Evolutionary conservation across 2,113 vertebrate species (phyloP).

Genomic region (Psittacus erithacus): DNA sequence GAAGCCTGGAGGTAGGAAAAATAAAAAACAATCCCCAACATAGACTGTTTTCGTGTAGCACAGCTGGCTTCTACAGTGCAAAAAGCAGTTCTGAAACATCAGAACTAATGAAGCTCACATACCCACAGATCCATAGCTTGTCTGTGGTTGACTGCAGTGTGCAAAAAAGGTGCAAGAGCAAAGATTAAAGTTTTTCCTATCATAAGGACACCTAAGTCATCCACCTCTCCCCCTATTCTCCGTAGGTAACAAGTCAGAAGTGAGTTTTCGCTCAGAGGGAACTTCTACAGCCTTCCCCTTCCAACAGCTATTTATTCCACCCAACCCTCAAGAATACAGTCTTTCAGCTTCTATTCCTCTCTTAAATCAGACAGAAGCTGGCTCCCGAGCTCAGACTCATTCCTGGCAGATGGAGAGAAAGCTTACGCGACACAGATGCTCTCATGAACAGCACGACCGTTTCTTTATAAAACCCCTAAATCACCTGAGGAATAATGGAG

Average conservation of each 20-base stretch:
- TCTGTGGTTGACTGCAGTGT: not conserved
- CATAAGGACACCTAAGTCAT: not conserved
- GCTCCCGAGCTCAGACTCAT: not conserved
- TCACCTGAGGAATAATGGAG: not conserved
- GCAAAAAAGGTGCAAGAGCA: not conserved
- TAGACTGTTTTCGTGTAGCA: not conserved
- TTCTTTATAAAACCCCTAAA: not conserved
- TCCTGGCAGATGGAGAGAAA: not conserved
- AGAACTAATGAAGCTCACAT: not conserved
- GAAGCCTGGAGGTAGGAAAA: not conserved
- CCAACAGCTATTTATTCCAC: not conserved
- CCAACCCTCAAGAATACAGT: fast-evolving
- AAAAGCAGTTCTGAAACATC: not conserved
- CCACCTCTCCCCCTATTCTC: not conserved
- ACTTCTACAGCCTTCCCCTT: not conserved
- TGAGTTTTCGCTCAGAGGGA: not conserved
- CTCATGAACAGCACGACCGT: not conserved
- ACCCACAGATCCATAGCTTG: not conserved
- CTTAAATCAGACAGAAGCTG: not conserved
- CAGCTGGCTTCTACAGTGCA: not conserved
- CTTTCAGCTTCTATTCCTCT: not conserved
- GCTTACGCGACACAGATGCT: not conserved
- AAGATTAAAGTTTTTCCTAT: not conserved
- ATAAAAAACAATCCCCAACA: not conserved
- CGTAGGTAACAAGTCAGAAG: not conserved